A percentile compares a stretch with the other conserved stretches of the same genome.
phyloP scores from a whole-genome alignment of 1,140 invertebrate genomes.

The Drosophila persimilis region DNA sequence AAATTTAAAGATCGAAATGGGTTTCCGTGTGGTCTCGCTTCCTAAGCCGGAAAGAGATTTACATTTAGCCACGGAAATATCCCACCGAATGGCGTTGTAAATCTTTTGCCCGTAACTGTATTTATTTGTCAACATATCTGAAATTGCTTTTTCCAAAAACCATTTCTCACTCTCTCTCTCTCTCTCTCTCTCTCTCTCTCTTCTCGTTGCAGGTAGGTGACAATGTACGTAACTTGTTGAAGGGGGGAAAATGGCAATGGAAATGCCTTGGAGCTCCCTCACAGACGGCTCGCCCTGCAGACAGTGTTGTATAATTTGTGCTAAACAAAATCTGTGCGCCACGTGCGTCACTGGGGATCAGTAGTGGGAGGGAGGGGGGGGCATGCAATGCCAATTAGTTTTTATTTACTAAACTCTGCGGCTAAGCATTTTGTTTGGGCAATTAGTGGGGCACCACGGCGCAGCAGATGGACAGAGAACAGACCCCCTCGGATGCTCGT shows the following conservation, averaged over 20 bases:
- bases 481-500: constrained; percentile 10
- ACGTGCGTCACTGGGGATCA: constrained; percentile 56
- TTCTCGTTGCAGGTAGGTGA: constrained; percentile 75
- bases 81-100: constrained; percentile 27
- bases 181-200: constrained; percentile 5
- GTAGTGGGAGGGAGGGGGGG: neutral
- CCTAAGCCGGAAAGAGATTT: constrained; percentile 22
- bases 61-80: constrained; percentile 9
- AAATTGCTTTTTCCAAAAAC: constrained; percentile 51
- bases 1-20: too few species aligned
- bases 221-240: constrained; percentile 70
- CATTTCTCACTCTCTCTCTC: constrained; percentile 22
- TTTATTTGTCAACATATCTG: constrained; percentile 58
- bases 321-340: constrained; percentile 54
- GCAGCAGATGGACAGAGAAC: constrained; percentile 23
- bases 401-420: constrained; percentile 37
- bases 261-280: constrained; percentile 6
- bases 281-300: constrained; percentile 39
- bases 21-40: neutral
- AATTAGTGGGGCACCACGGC: constrained; percentile 35
- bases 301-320: constrained; percentile 50
- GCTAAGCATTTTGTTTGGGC: constrained; percentile 36
- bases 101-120: constrained; percentile 29
- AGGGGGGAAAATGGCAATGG: neutral
- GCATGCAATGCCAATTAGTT: constrained; percentile 35